These are phyloP conservation scores for Morphnarchus princeps DNA, from an alignment of 2,113 vertebrate species.

Conservation along the genomic window DNA sequence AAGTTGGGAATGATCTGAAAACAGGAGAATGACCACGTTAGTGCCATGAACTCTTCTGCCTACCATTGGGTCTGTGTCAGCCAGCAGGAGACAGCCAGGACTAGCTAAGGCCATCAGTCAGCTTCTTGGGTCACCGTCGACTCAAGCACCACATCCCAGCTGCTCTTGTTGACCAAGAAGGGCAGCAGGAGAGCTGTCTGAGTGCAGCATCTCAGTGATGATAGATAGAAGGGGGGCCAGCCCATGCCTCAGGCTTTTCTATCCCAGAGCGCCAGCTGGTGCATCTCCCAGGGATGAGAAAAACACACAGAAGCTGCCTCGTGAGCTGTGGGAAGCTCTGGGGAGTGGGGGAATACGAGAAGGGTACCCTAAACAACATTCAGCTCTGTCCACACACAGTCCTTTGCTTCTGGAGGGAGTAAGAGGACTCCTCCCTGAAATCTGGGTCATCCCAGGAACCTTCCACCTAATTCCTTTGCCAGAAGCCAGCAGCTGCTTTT, in stretches of 20 bases:
- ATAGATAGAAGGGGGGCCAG: too few species aligned
- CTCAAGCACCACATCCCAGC: background rate
- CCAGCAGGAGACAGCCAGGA: background rate
- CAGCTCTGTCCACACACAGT: background rate
- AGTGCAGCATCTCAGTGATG: accelerated
- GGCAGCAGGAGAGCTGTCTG: background rate
- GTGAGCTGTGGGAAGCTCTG: background rate
- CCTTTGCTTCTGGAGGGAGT: background rate
- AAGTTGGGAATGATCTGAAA: slow-evolving; percentile 95
- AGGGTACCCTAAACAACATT: background rate
- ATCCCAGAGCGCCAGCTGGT: accelerated
- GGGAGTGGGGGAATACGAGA: background rate
- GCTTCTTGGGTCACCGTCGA: background rate
- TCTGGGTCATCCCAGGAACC: background rate
- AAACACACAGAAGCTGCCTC: background rate
- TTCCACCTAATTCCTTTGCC: background rate
- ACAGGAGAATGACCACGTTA: background rate
- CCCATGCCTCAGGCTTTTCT: too few species aligned
- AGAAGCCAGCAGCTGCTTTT: background rate
- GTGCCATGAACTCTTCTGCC: background rate
- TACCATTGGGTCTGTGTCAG: accelerated
- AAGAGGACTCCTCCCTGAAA: background rate
- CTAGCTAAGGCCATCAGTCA: background rate
- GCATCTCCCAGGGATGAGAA: background rate
- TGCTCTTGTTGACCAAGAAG: background rate